Evolutionary conservation across 2,888 invertebrate genomes (phyloP), one percentile per base, ranked within the genome.

Genomic region (Cephus runcator): DNA sequence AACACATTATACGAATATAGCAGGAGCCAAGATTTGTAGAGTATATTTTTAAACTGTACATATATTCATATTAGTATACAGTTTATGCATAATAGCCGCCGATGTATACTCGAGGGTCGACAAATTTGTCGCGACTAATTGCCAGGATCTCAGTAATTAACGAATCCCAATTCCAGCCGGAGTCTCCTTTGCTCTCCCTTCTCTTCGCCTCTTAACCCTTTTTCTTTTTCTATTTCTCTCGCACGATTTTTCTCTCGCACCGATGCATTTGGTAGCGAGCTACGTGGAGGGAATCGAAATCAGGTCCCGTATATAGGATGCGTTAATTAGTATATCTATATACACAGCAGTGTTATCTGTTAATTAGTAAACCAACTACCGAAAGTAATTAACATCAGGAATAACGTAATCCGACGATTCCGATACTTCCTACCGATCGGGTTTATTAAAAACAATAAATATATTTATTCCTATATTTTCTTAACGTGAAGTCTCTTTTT

Each of bases 121-220:
- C 75, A 15, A 77, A 77, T 77, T 77, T 77, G 75, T 77, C 69
- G 69, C 69, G 73, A 77, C 77, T 77, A 77, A 77, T 77, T 77
- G 71, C 78, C 75, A 73, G 56, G 78, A 78, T 75, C 78, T 73
- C 75, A 78, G 78, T 75, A 78, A 78, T 78, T 78, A 78, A 78
- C 78, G 78, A 75, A 69, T 34, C 75, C 74, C 75, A 31, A n/a
- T n/a, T 31, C n/a, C 73, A 73, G 12, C 69, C 34, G 69, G 71
- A 35, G n/a, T 34, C 69, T n/a, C 56, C 73, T 15, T 34, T 34
- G 11, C 69, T 31, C 73, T 36, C 35, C 3, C n/a, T 23, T 1
- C 40, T 15, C 40, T 4, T 15, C 4, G 6, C 12, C 4, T 40
- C 15, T 40, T 76, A 73, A 23, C 69, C 69, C 73, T 68, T n/a